phyloP scores from a whole-genome alignment of 2,113 vertebrate genomes.

The Cairina moschata region DNA sequence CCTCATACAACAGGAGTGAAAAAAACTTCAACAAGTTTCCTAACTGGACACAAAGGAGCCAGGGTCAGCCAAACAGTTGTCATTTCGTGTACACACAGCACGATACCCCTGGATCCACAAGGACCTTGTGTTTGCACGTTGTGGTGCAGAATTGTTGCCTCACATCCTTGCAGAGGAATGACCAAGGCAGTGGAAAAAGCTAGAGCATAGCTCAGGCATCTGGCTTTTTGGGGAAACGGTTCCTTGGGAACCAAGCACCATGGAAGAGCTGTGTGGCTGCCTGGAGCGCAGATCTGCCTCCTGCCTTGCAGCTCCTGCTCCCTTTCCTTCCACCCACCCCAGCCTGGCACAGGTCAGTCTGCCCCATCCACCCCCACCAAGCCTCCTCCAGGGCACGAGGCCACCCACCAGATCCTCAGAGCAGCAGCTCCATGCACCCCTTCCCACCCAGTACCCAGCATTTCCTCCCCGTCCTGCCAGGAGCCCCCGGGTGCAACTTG shows the following conservation, averaged over 20 bases:
- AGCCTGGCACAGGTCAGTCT: neutral
- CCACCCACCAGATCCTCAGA: neutral
- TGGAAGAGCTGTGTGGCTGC: rapidly evolving
- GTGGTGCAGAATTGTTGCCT: neutral
- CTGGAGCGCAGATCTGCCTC: neutral
- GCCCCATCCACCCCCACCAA: neutral
- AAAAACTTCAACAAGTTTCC: neutral
- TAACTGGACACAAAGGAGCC: neutral
- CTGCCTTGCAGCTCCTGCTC: rapidly evolving
- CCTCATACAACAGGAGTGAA: rapidly evolving
- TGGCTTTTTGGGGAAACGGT: neutral
- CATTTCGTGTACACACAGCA: rapidly evolving
- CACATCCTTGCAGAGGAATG: neutral
- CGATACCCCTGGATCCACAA: neutral
- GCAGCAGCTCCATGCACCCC: neutral
- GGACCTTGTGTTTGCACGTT: neutral
- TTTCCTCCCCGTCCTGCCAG: neutral
- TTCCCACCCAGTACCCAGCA: neutral
- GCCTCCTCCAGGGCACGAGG: neutral
- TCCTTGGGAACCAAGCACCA: rapidly evolving
- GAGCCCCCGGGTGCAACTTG: neutral
- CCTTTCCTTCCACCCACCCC: rapidly evolving
- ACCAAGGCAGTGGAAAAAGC: neutral
- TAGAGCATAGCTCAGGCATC: neutral
- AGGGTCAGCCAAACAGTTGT: neutral